A percentile compares a stretch with the other conserved stretches of the same genome.
Evolutionary conservation across 2,797 vertebrate genomes (phyloP).

Genomic region (Coilia nasus): DNA sequence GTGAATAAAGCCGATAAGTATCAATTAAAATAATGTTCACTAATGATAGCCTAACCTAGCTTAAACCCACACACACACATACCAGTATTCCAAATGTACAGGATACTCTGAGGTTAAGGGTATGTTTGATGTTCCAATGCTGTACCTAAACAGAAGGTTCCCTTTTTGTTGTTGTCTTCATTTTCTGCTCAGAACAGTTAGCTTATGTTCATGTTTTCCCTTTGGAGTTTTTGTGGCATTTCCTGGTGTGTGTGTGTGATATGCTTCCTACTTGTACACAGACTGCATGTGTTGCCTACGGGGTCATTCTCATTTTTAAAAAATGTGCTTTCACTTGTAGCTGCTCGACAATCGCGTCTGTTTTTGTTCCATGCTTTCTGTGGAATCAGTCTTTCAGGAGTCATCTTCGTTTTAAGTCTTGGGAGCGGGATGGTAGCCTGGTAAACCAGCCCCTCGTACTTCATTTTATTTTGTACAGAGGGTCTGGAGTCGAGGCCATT

Average conservation of each 20-base stretch:
- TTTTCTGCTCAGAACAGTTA: conserved; percentile 47
- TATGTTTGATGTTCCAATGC: conserved; percentile 21
- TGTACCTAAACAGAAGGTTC: background rate
- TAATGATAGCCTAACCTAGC: conserved; percentile 26
- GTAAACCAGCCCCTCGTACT: too few relatives aligned
- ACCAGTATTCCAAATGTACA: conserved; percentile 24
- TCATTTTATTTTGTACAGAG: too few relatives aligned
- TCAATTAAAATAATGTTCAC: background rate
- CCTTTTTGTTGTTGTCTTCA: conserved; percentile 30
- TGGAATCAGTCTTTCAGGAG: background rate
- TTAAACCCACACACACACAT: background rate
- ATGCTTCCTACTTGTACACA: conserved; percentile 30
- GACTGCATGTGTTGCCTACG: conserved; percentile 21
- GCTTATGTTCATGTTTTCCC: conserved; percentile 43
- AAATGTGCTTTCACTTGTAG: conserved; percentile 21
- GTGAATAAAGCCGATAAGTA: background rate
- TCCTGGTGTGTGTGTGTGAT: conserved; percentile 16
- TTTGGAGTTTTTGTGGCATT: conserved; percentile 28
- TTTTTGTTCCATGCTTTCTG: conserved; percentile 38
- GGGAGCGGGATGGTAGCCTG: too few relatives aligned
- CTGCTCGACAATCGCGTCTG: conserved; percentile 49
- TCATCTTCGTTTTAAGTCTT: too few relatives aligned
- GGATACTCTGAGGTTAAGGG: conserved; percentile 35
- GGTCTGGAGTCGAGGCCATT: too few relatives aligned
- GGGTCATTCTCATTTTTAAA: conserved; percentile 21